Evolutionary conservation across 2,888 invertebrate genomes (phyloP).

Genomic region (Homarus gammarus): DNA sequence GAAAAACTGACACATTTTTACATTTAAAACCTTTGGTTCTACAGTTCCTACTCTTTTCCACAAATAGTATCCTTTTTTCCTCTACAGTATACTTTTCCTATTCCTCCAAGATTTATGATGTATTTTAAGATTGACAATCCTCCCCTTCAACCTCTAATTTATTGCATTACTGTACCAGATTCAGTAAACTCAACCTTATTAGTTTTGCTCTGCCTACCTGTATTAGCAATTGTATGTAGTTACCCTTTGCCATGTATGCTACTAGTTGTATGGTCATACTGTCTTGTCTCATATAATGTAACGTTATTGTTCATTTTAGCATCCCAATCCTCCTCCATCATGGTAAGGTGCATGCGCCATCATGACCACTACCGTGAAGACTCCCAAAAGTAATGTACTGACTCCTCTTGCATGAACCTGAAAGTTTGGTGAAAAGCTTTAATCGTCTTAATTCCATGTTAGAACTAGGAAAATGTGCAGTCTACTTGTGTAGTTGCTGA

Average conservation of each 20-base stretch:
- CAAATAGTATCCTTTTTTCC: neutral
- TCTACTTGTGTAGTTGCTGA: constrained; percentile 4
- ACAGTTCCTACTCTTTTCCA: neutral
- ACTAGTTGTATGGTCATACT: neutral
- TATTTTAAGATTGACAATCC: neutral
- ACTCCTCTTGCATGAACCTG: neutral
- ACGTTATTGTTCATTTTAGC: neutral
- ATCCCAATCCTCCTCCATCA: neutral
- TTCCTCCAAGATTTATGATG: neutral
- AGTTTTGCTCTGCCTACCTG: neutral
- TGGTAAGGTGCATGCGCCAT: constrained; percentile 1
- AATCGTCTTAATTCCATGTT: neutral
- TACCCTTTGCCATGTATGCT: constrained; percentile 2
- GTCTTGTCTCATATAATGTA: neutral
- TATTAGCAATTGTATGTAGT: neutral
- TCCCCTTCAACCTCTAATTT: neutral
- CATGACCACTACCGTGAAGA: neutral
- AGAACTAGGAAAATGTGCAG: too few relatives aligned
- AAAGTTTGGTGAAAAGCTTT: neutral
- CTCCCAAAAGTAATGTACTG: neutral
- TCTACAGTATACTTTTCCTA: neutral
- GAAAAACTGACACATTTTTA: neutral
- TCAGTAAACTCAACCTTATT: neutral
- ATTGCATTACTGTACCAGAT: neutral
- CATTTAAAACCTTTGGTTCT: neutral